phyloP scores from a whole-genome alignment of 2,797 vertebrate genomes.

The Hozukius guyotensis region DNA sequence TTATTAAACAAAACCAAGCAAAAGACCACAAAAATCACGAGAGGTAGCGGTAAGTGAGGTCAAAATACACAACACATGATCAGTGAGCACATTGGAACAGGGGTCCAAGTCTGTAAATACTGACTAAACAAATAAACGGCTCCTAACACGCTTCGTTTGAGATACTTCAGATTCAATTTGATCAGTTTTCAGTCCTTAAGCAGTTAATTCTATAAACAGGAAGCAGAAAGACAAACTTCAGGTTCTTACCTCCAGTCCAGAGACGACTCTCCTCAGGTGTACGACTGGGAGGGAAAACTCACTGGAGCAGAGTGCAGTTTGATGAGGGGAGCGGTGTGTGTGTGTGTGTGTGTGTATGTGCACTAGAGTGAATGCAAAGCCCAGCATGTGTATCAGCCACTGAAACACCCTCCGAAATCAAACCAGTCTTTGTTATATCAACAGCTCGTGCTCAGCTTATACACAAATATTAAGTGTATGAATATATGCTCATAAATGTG shows the following conservation, averaged over 20 bases:
- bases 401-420: background rate
- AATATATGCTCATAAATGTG: background rate
- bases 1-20: background rate
- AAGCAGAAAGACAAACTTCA: background rate
- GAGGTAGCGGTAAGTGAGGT: slow-evolving; percentile 1
- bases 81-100: slow-evolving; percentile 3
- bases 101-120: slow-evolving; percentile 7
- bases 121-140: slow-evolving; percentile 36
- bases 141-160: background rate
- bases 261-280: slow-evolving; percentile 46
- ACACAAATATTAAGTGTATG: background rate
- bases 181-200: background rate
- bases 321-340: slow-evolving; percentile 7
- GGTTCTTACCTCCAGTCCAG: slow-evolving; percentile 60
- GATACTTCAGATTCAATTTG: background rate
- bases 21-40: background rate
- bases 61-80: slow-evolving; percentile 21
- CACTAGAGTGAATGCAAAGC: background rate
- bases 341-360: background rate
- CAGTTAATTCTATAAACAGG: background rate
- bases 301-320: slow-evolving; percentile 63
- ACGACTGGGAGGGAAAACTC: slow-evolving; percentile 27
- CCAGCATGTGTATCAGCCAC: background rate
- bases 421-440: background rate
- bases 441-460: background rate